Conservation (phyloP, 1,140 invertebrate species). For the Apocrypta bakeri region DNA sequence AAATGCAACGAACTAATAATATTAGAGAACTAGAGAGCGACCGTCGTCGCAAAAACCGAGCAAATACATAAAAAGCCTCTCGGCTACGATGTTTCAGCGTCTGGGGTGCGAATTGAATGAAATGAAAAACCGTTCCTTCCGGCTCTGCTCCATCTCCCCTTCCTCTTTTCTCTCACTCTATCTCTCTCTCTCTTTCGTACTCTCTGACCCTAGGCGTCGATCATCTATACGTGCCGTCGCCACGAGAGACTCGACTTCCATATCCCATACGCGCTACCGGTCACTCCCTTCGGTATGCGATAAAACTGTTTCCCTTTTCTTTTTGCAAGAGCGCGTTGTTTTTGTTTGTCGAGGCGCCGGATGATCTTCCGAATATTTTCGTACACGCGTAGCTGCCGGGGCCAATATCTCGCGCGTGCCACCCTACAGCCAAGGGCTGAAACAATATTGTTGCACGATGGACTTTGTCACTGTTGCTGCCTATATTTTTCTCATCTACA, state of each 20-base stretch:
- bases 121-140: constrained; percentile 43
- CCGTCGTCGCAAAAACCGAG: too few species aligned
- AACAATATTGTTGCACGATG: constrained; percentile 40
- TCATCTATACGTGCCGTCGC: background rate
- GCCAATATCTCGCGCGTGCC: constrained; percentile 14
- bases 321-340: constrained; percentile 1
- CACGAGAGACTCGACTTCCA: background rate
- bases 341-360: constrained; percentile 1
- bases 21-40: background rate
- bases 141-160: background rate
- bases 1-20: background rate
- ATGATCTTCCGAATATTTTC: constrained; percentile 31
- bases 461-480: background rate
- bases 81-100: background rate
- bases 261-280: background rate
- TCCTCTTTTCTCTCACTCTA: background rate
- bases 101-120: constrained; percentile 32
- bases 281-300: background rate
- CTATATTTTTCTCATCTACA: background rate
- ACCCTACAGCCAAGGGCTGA: background rate
- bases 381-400: background rate
- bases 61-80: background rate
- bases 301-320: constrained; percentile 14
- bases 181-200: background rate
- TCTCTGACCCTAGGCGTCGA: background rate